phyloP scores from a whole-genome alignment of 2,797 vertebrate genomes.

The Aeoliscus strigatus region DNA sequence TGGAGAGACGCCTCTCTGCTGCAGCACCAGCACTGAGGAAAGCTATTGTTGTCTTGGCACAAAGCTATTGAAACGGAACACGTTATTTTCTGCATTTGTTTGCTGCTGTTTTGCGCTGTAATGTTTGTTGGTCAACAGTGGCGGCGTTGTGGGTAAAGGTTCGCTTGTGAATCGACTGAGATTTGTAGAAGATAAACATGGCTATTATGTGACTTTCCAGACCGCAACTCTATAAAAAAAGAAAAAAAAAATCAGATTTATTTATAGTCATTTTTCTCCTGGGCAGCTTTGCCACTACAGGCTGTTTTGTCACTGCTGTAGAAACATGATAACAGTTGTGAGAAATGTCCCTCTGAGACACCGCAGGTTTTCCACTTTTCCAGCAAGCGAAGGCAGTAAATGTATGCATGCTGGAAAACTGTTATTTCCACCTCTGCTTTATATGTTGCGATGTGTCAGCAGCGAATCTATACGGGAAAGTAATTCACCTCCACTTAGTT shows the following conservation, averaged over 20 bases:
- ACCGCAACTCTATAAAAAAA: too few species aligned
- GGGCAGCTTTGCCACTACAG: not conserved
- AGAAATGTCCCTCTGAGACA: not conserved
- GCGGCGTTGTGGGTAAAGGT: too few species aligned
- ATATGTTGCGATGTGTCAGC: constrained; percentile 14
- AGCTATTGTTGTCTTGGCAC: not conserved
- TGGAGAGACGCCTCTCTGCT: not conserved
- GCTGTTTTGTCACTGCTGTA: not conserved
- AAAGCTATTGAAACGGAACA: too few species aligned
- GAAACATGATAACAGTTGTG: not conserved
- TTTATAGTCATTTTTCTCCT: not conserved
- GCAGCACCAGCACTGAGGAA: not conserved
- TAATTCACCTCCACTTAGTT: constrained; percentile 5
- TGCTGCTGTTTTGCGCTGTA: too few species aligned
- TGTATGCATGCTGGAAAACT: constrained; percentile 3
- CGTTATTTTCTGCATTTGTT: not conserved
- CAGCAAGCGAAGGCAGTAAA: constrained; percentile 4
- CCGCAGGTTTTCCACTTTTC: not conserved
- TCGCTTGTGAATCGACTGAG: too few species aligned
- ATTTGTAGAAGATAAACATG: too few species aligned
- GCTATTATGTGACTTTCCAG: too few species aligned
- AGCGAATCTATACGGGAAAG: constrained; percentile 2
- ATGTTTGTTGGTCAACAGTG: not conserved
- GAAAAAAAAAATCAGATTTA: too few species aligned
- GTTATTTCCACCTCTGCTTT: constrained; percentile 1